These are phyloP conservation scores for Dysmachus trigonus DNA, from an alignment of 2,888 invertebrate species.

Conservation along the genomic window DNA sequence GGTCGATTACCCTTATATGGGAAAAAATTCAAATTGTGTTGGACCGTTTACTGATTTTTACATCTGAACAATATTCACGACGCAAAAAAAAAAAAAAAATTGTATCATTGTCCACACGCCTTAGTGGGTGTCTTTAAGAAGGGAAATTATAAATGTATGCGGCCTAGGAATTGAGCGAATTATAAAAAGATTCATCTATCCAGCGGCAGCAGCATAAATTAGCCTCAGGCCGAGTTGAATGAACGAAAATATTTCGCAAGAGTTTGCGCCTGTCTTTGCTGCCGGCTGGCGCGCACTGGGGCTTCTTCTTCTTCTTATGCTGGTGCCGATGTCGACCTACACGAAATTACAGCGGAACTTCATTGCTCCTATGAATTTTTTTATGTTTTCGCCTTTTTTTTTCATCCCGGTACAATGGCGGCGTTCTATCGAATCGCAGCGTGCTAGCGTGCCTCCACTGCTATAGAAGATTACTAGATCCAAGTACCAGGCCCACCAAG, in stretches of 20 bases:
- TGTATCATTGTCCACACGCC: not conserved
- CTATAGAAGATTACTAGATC: not conserved
- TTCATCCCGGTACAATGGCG: not conserved
- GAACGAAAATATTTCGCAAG: conserved; percentile 19
- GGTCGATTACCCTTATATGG: not conserved
- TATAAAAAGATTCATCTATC: not conserved
- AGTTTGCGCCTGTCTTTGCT: not conserved
- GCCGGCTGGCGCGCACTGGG: not conserved
- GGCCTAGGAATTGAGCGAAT: not conserved
- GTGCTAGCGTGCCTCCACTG: not conserved
- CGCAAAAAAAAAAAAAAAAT: not conserved
- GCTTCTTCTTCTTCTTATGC: not conserved
- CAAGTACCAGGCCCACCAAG: not conserved
- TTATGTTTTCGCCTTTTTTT: not conserved
- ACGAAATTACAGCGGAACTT: conserved; percentile 31
- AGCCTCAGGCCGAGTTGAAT: not conserved
- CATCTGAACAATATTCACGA: not conserved
- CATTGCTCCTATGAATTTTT: conserved; percentile 11
- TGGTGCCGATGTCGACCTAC: conserved; percentile 15
- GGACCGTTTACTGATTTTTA: not conserved
- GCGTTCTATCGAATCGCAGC: not conserved
- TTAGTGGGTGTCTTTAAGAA: not conserved
- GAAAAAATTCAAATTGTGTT: not conserved
- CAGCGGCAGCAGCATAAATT: not conserved
- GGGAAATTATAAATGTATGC: not conserved